A percentile compares a stretch with the other conserved stretches of the same genome.
Conservation (phyloP, 2,888 invertebrate genomes). For the Apodemia mormo region DNA sequence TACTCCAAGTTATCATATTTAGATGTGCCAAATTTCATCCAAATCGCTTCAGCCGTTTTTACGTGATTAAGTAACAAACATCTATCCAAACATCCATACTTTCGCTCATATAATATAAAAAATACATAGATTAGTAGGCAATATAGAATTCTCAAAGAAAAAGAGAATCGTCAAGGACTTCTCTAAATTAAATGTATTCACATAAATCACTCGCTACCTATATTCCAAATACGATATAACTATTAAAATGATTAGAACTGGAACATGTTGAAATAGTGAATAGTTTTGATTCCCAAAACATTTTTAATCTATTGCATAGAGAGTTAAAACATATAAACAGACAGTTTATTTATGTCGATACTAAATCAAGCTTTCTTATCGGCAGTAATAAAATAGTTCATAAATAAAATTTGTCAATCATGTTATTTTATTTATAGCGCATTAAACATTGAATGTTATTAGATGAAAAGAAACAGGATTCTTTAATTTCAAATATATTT, state of each 20-base stretch:
- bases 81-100: too few species aligned
- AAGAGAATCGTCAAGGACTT: too few species aligned
- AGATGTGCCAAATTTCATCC: too few species aligned
- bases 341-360: constrained; percentile 43
- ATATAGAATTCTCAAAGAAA: too few species aligned
- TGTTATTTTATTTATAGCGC: constrained; percentile 50
- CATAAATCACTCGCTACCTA: too few species aligned
- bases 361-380: constrained; percentile 54
- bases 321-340: constrained; percentile 26
- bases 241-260: constrained; percentile 14
- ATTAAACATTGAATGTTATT: constrained; percentile 50
- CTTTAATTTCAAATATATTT: constrained; percentile 36
- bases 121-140: too few species aligned
- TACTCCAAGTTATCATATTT: too few species aligned
- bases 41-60: too few species aligned
- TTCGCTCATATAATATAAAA: too few species aligned
- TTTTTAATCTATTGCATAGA: constrained; percentile 12
- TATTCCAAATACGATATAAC: not conserved
- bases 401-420: constrained; percentile 49
- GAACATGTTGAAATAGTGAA: constrained; percentile 9
- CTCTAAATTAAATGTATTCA: too few species aligned
- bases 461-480: constrained; percentile 39
- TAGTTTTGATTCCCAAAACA: constrained; percentile 13
- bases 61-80: too few species aligned
- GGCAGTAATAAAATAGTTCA: constrained; percentile 46